Base-by-base conservation (phyloP, 2,888 invertebrate genomes). In the Boloria selene region DNA sequence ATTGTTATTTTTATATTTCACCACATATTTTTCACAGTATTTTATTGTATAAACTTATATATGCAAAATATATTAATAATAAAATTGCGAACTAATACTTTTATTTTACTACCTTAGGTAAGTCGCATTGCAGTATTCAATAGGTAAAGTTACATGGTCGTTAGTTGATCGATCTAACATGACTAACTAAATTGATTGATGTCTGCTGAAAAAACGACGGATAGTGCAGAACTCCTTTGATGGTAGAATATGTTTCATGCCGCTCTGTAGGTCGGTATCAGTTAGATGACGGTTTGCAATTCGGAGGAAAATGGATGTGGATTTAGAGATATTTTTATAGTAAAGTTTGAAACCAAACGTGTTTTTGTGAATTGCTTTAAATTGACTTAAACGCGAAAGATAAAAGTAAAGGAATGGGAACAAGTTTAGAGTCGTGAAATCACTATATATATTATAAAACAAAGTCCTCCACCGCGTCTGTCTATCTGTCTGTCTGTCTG, bases 221-320 rank as follows among this genome's bases (percentile, higher is more conserved):
- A 73, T 66, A 72, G 69, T 68, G 62, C 60, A 64, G 64, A 69
- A 72, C 70, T 73, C 71, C 74, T 86, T 86, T 87, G 80, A 86
- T 84, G 79, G 80, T 80, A 73, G 77, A 84, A 83, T 82, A 85
- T 86, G 85, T 87, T 87, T 86, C 78, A 85, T 80, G 80, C 75
- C 74, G 75, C 73, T 83, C 80, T 87, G 76, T 83, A 79, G 82
- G 82, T 80, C 82, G 80, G 69, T 74, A 73, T 75, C 73, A 72
- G 76, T 74, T 75, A 74, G 76, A 75, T 74, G 75, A 75, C 74
- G 72, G 71, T 73, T 72, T 73, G 74, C 73, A 76, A 72, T 79
- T 76, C 75, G 76, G 70, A 69, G 73, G 69, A 68, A 75, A 78
- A 79, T 76, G 72, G 73, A 75, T 71, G 73, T 69, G 72, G 75